Percentiles rank a stretch among this genome's conserved stretches.
These are phyloP conservation scores for Turnix velox DNA, from an alignment of 2,113 vertebrate species.

Conservation along the genomic window DNA sequence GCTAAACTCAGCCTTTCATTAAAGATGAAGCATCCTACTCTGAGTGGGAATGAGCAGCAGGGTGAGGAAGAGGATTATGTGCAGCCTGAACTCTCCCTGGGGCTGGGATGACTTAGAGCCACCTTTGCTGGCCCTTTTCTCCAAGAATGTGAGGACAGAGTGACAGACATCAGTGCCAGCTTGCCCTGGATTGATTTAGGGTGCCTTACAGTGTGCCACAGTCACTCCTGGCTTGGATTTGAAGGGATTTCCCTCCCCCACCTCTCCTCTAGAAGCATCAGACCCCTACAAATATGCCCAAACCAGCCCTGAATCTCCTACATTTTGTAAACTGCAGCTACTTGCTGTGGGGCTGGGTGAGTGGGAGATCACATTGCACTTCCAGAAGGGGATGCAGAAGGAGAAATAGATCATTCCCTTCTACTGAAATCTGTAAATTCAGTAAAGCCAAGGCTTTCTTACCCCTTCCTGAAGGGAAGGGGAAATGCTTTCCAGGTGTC, in stretches of 20 bases:
- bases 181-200: not conserved
- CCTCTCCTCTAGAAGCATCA: not conserved
- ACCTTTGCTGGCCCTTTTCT: not conserved
- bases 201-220: not conserved
- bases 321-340: conserved; percentile 10
- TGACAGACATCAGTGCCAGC: not conserved
- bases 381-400: conserved; percentile 8
- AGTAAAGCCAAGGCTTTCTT: conserved; percentile 11
- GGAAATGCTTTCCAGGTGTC: conserved; percentile 61
- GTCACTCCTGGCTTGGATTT: conserved; percentile 27
- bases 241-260: not conserved
- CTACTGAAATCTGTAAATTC: conserved; percentile 15
- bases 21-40: not conserved
- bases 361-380: not conserved
- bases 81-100: not conserved
- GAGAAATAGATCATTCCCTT: conserved; percentile 5
- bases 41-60: not conserved
- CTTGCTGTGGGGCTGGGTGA: not conserved
- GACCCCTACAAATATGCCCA: not conserved
- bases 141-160: not conserved
- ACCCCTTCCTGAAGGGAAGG: conserved; percentile 5
- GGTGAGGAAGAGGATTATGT: not conserved
- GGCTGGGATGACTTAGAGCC: not conserved
- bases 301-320: not conserved
- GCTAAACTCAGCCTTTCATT: not conserved